Evolutionary conservation across 2,113 vertebrate genomes (phyloP).

Genomic region (Echinops telfairi): DNA sequence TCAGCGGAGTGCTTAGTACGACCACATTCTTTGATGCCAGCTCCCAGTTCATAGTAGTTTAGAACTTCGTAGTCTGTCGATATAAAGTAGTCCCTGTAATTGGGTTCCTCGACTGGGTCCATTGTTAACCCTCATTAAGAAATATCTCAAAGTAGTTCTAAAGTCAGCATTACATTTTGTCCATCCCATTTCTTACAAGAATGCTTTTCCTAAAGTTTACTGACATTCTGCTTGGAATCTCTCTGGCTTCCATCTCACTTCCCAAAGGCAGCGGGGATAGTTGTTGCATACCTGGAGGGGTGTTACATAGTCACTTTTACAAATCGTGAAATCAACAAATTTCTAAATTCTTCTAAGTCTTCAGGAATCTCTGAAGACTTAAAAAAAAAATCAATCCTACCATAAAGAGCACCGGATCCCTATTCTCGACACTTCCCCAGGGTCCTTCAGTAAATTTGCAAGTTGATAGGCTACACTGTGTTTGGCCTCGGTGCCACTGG

Average conservation of each 20-base stretch:
- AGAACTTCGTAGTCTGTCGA: not conserved
- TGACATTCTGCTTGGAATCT: not conserved
- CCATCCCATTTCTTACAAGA: not conserved
- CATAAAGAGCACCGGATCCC: not conserved
- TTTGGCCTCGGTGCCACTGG: not conserved
- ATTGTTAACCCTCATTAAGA: not conserved
- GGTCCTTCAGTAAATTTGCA: not conserved
- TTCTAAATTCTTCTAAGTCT: slow-evolving; percentile 7
- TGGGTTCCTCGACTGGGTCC: not conserved
- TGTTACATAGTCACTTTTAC: not conserved
- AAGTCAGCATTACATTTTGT: not conserved
- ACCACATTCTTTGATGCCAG: not conserved
- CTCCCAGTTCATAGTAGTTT: not conserved
- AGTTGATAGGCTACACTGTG: not conserved
- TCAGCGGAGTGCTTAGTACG: not conserved
- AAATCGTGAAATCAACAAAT: not conserved
- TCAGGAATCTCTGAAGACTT: not conserved
- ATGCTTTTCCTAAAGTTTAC: not conserved
- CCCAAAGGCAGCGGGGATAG: not conserved
- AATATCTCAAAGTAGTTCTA: slow-evolving; percentile 19
- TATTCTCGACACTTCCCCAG: not conserved
- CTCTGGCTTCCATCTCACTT: not conserved
- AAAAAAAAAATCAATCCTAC: not conserved
- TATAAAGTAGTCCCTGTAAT: not conserved
- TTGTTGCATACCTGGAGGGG: not conserved